Evolutionary conservation across 2,113 vertebrate species (phyloP).

Genomic region (Cyphomyrus plagiostoma): DNA sequence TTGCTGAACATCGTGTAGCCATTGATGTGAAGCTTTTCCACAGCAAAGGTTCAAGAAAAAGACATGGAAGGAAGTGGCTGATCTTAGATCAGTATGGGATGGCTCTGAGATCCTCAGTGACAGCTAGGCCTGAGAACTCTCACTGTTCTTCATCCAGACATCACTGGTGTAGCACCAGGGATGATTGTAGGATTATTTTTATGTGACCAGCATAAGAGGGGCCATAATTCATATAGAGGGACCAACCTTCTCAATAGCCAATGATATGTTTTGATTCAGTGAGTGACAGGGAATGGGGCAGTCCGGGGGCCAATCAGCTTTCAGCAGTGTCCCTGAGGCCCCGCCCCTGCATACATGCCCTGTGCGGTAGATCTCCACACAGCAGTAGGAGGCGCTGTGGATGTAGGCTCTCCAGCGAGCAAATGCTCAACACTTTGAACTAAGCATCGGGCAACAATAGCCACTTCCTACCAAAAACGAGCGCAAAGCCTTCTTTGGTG

Average conservation of each 20-base stretch:
- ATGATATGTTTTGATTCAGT: not conserved
- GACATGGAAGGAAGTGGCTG: not conserved
- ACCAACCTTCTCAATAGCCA: not conserved
- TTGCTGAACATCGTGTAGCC: not conserved
- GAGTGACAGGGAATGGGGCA: not conserved
- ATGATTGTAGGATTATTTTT: not conserved
- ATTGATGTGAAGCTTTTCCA: not conserved
- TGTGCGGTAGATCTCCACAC: not conserved
- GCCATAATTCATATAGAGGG: not conserved
- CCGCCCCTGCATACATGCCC: not conserved
- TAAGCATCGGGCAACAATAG: not conserved
- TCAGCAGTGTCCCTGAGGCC: not conserved
- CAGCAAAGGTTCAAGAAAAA: not conserved
- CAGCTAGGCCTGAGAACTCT: not conserved
- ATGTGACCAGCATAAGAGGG: not conserved
- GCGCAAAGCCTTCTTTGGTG: not conserved
- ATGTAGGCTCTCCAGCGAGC: not conserved
- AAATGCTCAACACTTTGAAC: not conserved
- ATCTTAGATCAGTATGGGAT: not conserved
- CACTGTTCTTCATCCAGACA: not conserved
- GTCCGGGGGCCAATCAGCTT: not conserved
- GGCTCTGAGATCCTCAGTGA: not conserved
- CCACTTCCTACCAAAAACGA: not conserved
- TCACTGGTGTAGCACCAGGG: not conserved
- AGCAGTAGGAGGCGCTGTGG: not conserved